Evolutionary conservation across 2,113 vertebrate genomes (phyloP).

Genomic region (Reinhardtius hippoglossoides): DNA sequence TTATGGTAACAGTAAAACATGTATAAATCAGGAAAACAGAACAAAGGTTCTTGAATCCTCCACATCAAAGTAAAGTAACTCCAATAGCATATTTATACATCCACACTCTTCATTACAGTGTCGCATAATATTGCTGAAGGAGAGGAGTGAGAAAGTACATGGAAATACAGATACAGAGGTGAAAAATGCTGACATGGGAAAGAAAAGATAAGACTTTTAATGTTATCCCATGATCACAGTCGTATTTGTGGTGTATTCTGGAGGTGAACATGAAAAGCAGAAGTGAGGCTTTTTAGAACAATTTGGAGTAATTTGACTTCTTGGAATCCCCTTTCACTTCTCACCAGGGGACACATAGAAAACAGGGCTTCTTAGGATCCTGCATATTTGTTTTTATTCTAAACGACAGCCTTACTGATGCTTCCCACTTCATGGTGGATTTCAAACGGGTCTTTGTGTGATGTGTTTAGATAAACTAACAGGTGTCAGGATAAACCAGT

Average conservation of each 20-base stretch:
- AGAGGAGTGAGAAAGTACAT: neutral
- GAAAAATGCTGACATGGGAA: constrained; percentile 13
- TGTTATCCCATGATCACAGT: neutral
- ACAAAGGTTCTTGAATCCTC: too few relatives aligned
- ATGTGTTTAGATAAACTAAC: neutral
- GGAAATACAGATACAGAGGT: constrained; percentile 5
- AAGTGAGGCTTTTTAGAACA: neutral
- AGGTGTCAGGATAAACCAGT: constrained; percentile 16
- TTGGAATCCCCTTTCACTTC: constrained; percentile 28
- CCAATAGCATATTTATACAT: too few relatives aligned
- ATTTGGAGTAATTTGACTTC: neutral
- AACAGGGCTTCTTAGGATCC: constrained; percentile 8
- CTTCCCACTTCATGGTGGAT: neutral
- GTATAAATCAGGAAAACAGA: too few relatives aligned
- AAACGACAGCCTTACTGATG: neutral
- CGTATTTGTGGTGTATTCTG: neutral
- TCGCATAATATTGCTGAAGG: neutral
- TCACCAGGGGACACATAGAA: constrained; percentile 23
- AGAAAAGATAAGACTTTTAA: neutral
- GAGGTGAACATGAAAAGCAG: neutral
- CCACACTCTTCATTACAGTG: neutral
- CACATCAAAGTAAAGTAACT: too few relatives aligned
- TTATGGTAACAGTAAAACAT: too few relatives aligned
- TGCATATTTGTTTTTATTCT: constrained; percentile 2
- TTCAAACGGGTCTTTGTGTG: neutral